These are phyloP conservation scores for Nomada goodeniana DNA, from an alignment of 2,888 invertebrate species.

Conservation along the genomic window DNA sequence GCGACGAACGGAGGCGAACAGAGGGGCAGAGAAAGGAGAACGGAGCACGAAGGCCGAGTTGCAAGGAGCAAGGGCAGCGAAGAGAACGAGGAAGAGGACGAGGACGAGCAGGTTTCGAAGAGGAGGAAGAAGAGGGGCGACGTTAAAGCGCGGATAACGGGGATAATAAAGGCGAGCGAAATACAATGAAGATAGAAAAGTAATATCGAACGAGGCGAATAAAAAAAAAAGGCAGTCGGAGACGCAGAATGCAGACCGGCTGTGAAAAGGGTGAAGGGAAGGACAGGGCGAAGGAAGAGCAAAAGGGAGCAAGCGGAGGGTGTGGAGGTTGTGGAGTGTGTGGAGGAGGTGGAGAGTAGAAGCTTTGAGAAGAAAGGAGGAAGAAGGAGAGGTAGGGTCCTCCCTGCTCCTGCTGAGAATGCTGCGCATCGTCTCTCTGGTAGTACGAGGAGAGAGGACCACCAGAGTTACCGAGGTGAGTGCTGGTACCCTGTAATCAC, in stretches of 20 bases:
- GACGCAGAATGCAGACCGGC: background rate
- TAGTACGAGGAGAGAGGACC: conserved; percentile 79
- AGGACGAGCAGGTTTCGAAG: background rate
- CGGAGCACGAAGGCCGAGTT: conserved; percentile 41
- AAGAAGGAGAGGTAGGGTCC: conserved; percentile 33
- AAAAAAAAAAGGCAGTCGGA: conserved; percentile 25
- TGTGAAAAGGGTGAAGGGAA: conserved; percentile 15
- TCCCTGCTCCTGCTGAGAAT: conserved; percentile 55
- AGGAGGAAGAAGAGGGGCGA: background rate
- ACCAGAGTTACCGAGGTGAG: conserved; percentile 84
- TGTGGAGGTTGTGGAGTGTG: conserved; percentile 15
- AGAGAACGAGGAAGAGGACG: background rate
- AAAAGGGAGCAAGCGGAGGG: conserved; percentile 12
- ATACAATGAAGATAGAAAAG: conserved; percentile 48
- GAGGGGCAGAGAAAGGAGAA: background rate
- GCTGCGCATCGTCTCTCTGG: conserved; percentile 61
- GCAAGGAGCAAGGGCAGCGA: conserved; percentile 27
- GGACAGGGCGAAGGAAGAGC: conserved; percentile 5
- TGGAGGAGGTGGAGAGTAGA: conserved; percentile 3
- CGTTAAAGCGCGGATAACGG: conserved; percentile 39
- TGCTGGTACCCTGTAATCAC: conserved; percentile 84
- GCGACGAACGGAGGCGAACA: conserved; percentile 33
- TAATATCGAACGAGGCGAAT: conserved; percentile 47
- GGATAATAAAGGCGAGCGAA: conserved; percentile 40
- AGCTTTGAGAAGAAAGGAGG: background rate